These are phyloP conservation scores for Sepioteuthis lessoniana DNA, from an alignment of 2,888 invertebrate genomes.

Conservation along the genomic window DNA sequence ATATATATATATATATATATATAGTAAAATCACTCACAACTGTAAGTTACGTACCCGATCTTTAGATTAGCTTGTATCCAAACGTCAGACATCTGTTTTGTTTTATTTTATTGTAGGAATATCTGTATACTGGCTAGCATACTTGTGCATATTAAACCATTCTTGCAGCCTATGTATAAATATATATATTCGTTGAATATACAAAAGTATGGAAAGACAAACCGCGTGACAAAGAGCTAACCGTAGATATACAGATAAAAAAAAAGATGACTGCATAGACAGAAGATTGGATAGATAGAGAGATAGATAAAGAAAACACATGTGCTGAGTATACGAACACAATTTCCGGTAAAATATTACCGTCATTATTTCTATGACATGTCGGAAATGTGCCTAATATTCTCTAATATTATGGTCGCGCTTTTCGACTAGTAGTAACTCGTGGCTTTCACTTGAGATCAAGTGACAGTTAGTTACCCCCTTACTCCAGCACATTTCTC, in stretches of 20 bases:
- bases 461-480: background rate
- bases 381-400: background rate
- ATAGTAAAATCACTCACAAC: background rate
- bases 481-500: background rate
- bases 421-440: background rate
- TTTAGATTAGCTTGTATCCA: too few species aligned
- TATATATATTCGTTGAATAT: too few species aligned
- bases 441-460: background rate
- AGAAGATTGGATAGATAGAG: constrained; percentile 42
- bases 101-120: too few species aligned
- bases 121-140: too few species aligned
- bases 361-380: background rate
- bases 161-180: too few species aligned
- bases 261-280: background rate
- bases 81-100: too few species aligned
- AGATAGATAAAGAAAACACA: background rate
- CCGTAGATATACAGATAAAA: background rate
- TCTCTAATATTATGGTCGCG: background rate
- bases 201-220: too few species aligned
- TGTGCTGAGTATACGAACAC: background rate
- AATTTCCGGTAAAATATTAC: too few species aligned
- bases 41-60: too few species aligned
- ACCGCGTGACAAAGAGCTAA: too few species aligned
- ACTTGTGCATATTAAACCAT: too few species aligned
- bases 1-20: background rate